Percentiles rank a stretch among this genome's conserved stretches.
Conservation (phyloP, 2,888 invertebrate species). For the Archips crataeganus region DNA sequence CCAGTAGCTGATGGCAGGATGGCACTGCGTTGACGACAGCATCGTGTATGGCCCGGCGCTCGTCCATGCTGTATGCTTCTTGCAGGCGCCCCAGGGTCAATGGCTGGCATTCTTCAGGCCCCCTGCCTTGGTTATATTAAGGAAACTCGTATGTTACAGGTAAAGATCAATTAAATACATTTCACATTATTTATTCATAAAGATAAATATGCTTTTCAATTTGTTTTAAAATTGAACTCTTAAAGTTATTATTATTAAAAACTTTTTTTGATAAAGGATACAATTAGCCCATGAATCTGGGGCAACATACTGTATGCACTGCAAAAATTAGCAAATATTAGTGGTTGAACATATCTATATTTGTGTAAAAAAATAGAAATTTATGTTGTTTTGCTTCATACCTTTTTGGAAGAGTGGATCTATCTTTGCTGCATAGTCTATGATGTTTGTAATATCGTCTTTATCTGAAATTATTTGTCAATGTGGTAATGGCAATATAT, state of each 20-base stretch:
- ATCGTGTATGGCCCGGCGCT: conserved; percentile 84
- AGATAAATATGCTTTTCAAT: neutral
- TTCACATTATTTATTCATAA: neutral
- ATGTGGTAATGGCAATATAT: too few relatives aligned
- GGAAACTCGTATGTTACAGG: conserved; percentile 46
- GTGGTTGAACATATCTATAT: neutral
- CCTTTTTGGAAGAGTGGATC: conserved; percentile 69
- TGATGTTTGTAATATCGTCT: conserved; percentile 63
- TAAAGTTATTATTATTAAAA: neutral
- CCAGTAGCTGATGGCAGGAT: conserved; percentile 63
- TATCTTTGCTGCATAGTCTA: conserved; percentile 58
- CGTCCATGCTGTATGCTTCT: conserved; percentile 79
- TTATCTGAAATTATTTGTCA: conserved; percentile 56
- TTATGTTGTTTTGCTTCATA: conserved; percentile 47
- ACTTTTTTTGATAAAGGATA: conserved; percentile 50
- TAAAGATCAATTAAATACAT: neutral
- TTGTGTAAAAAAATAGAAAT: neutral
- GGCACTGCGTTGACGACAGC: conserved; percentile 76
- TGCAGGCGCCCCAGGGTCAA: conserved; percentile 67
- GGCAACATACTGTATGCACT: conserved; percentile 12
- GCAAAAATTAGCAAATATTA: conserved; percentile 21
- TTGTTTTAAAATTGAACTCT: neutral
- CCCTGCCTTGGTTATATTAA: conserved; percentile 64
- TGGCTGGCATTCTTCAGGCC: conserved; percentile 57
- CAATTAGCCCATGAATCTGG: conserved; percentile 40